phyloP scores from a whole-genome alignment of 2,113 vertebrate genomes.

The Prunella fulvescens region DNA sequence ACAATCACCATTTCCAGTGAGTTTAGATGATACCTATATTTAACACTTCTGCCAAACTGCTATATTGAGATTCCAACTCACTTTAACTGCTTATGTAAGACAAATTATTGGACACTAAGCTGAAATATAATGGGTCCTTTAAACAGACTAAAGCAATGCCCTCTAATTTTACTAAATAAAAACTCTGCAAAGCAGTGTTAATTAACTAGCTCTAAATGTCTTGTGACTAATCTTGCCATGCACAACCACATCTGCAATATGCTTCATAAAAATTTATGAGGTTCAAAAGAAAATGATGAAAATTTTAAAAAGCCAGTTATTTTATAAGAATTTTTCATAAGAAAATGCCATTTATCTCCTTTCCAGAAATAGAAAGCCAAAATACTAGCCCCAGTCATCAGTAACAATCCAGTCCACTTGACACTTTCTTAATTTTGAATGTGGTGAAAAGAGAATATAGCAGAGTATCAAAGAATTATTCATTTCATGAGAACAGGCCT shows the following conservation, averaged over 20 bases:
- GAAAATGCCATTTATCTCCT: neutral
- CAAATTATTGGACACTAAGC: neutral
- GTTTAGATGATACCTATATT: neutral
- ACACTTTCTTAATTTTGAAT: neutral
- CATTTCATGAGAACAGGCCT: neutral
- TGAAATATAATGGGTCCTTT: neutral
- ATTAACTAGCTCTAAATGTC: neutral
- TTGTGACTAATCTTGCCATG: neutral
- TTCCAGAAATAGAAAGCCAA: neutral
- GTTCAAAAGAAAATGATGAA: neutral
- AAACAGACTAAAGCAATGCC: neutral
- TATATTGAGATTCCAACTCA: neutral
- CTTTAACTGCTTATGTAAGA: neutral
- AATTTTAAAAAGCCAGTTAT: neutral
- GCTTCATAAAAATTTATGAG: neutral
- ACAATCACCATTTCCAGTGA: neutral
- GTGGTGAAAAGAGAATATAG: neutral
- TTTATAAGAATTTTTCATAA: neutral
- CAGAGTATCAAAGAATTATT: neutral
- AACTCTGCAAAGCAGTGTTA: neutral
- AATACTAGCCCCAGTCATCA: neutral
- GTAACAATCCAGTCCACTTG: neutral
- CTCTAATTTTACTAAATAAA: slow-evolving; percentile 21
- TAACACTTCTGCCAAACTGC: neutral
- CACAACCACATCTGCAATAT: neutral